Evolutionary conservation across 2,113 vertebrate genomes (phyloP).

Genomic region (Sylvia atricapilla): DNA sequence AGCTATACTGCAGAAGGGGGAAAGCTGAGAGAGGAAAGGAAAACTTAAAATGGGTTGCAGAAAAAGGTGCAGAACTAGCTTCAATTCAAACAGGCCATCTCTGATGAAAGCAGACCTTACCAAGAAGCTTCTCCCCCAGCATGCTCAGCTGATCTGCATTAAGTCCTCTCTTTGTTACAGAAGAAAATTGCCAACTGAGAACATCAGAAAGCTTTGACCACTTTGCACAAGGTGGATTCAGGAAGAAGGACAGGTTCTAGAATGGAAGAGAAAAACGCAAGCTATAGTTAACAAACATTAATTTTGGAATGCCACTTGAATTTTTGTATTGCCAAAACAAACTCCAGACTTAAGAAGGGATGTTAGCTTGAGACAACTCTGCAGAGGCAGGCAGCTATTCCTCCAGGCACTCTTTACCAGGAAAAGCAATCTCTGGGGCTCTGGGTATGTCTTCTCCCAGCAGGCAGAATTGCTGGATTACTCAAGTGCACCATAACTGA

Average conservation of each 20-base stretch:
- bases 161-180: slow-evolving; percentile 84
- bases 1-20: too few species aligned
- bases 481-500: not conserved
- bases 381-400: not conserved
- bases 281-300: not conserved
- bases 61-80: not conserved
- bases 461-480: not conserved
- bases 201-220: slow-evolving; percentile 88
- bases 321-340: not conserved
- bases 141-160: slow-evolving; percentile 83
- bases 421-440: not conserved
- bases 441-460: not conserved
- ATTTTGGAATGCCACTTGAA: not conserved
- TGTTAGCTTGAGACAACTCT: not conserved
- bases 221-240: slow-evolving; percentile 79
- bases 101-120: slow-evolving; percentile 44
- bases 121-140: slow-evolving; percentile 82
- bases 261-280: not conserved
- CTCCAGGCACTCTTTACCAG: not conserved
- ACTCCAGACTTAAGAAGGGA: not conserved
- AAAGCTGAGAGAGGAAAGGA: not conserved
- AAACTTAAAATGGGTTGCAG: not conserved
- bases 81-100: not conserved
- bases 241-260: slow-evolving; percentile 87
- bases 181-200: slow-evolving; percentile 93